Evolutionary conservation across 2,797 vertebrate species (phyloP).

Genomic region (Cossypha caffra): DNA sequence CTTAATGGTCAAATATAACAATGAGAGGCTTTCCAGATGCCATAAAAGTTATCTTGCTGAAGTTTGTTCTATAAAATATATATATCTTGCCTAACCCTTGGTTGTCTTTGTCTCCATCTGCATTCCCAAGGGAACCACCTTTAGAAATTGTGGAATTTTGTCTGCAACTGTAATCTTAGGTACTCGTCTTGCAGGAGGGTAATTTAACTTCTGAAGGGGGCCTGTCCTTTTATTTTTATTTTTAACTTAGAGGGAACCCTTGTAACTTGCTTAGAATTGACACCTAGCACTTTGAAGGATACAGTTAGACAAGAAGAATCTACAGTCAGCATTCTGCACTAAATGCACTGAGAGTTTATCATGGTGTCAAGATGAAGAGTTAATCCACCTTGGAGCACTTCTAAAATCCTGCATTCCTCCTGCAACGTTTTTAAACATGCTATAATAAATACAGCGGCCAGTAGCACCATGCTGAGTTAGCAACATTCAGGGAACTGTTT

Average conservation of each 20-base stretch:
- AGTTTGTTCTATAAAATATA: not conserved
- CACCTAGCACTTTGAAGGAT: not conserved
- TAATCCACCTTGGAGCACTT: constrained; percentile 13
- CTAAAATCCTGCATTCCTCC: constrained; percentile 26
- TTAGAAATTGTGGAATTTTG: not conserved
- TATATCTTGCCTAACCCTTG: fast-evolving
- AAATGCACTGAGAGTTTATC: constrained; percentile 19
- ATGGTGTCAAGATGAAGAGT: not conserved
- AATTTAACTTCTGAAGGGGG: not conserved
- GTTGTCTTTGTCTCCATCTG: not conserved
- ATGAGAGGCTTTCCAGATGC: not conserved
- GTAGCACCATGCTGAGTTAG: constrained; percentile 29
- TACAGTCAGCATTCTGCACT: constrained; percentile 13
- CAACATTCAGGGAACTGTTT: constrained; percentile 13
- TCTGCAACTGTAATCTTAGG: not conserved
- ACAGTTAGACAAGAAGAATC: not conserved
- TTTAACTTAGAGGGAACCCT: not conserved
- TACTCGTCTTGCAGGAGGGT: not conserved
- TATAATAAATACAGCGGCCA: not conserved
- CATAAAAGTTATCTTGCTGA: not conserved
- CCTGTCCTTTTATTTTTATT: not conserved
- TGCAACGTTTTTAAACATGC: not conserved
- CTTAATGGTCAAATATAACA: not conserved
- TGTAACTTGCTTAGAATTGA: not conserved
- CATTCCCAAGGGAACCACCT: not conserved